Conservation (phyloP, 2,888 invertebrate species). For the Phlogophora meticulosa region DNA sequence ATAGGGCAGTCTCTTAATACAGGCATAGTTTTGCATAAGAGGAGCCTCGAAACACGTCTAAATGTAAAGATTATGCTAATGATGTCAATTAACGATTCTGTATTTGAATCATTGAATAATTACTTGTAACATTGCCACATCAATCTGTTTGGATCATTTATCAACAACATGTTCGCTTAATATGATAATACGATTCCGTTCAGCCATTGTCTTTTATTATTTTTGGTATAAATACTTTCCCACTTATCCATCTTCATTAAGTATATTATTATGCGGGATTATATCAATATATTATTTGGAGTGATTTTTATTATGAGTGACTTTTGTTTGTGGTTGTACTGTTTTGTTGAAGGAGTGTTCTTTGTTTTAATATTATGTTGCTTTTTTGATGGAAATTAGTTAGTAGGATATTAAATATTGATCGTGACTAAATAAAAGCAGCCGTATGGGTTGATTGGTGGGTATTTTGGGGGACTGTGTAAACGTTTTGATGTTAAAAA, state of each 20-base stretch:
- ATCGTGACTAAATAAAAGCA: no score
- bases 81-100: no score
- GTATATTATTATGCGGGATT: constrained; percentile 58
- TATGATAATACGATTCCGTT: constrained; percentile 48
- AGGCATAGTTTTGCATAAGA: no score
- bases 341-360: constrained; percentile 2
- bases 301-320: constrained; percentile 53
- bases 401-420: no score
- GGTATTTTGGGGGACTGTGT: no score
- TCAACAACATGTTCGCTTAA: constrained; percentile 40
- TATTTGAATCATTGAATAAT: constrained; percentile 37
- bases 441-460: no score
- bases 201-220: constrained; percentile 59
- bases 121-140: constrained; percentile 11
- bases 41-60: no score
- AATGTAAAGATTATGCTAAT: no score
- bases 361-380: constrained; percentile 5
- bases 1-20: no score
- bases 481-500: no score
- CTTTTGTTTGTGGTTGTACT: constrained; percentile 50
- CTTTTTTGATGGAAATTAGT: neutral
- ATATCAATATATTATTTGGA: constrained; percentile 64
- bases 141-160: constrained; percentile 32
- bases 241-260: constrained; percentile 65
- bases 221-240: constrained; percentile 53